Base-by-base conservation (phyloP, 2,888 invertebrate genomes). In the Aspidiotus destructor region DNA sequence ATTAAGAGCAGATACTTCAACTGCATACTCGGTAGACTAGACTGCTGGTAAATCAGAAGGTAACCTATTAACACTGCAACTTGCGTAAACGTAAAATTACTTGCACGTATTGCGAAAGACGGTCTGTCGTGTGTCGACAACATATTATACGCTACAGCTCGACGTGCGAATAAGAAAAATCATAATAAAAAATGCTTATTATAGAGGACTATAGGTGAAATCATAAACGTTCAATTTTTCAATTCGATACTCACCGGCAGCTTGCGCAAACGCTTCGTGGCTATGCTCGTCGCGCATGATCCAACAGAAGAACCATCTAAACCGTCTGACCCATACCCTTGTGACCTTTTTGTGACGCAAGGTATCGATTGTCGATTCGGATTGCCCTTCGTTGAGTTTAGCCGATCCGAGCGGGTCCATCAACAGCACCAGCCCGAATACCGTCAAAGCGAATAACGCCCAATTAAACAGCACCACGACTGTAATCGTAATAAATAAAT, bases 401-500 rank as follows among this genome's bases (percentile, higher is more conserved):
- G 77, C 81, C 0, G 85, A 85, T 7, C 90, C 90, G 72, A 91
- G 78, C 0, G 91, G 91, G 76, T 92, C 92, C 77, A 92, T 91
- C 60, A 90, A 85, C 77, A 91, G 80, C 58, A 86, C 85, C 60
- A 91, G 80, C 0, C 88, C 88, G 73, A 90, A 83, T 41, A 90
- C 79, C 6, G 88, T 85, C 11, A 88, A 79, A 1, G 85, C 85
- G 68, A 89, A 82, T 63, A 90, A 82, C 17, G 87, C 83, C 91
- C 91, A 92, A 75, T 89, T 88, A 77, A 87, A 88, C 62, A 90
- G 80, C 0, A 90, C 88, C 73, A 89, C 82, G 71, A 86, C 87
- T 84, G 78, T 52, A 78, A 77, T 58, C 71, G 15, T 54, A 62
- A 41, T 15, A 53, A 16, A 55, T 52, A 65, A 72, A 72, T 13